Base-by-base conservation (phyloP, 2,113 vertebrate species). In the Nyctibius bracteatus region DNA sequence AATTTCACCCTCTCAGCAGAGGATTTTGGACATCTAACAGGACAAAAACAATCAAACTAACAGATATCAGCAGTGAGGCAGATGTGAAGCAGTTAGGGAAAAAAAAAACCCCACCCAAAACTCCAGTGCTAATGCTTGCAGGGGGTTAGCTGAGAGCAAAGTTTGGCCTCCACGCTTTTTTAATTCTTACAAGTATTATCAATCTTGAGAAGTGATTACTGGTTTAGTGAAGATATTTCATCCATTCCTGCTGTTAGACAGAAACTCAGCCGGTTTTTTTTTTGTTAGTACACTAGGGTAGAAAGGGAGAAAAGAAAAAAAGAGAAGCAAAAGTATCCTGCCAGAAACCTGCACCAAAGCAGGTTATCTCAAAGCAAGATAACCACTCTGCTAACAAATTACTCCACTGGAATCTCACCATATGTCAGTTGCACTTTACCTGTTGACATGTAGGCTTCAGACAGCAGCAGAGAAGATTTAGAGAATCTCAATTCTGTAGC, bases 381-480 rank as follows among this genome's bases (percentile, higher is more conserved):
- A 97, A 89, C 44, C 37, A 71, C 66, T 74, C 80, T 57, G 88
- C 87, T 97, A 96, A 95, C 66, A 91, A 96, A 96, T 86, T 71
- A 88, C 81, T 97, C 81, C 70, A 59, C 62, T 87, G 88, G 44
- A 94, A 79, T 92, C 87, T 89, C 71, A 90, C 86, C 96, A 92
- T 94, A 92, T 95, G 97, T 71, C 58, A 1, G 89, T 94, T 93
- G 80, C 65, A 87, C 52, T 87, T 39, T 85, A 88, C 81, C 71
- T 96, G 94, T 96, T 95, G 96, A 96, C 95, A 97, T 72, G 95
- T 59, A 81, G 70, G 66, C 78, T 92, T 92, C 81, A 72, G 73
- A 61, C 33, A 72, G 72, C 54, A 86, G 59, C 51, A 62, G 66
- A 61, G 62, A 74, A 73, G 13, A 92, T 77, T 65, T 54, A 88